phyloP scores from a whole-genome alignment of 2,888 invertebrate genomes.

The Meghimatium bilineatum region DNA sequence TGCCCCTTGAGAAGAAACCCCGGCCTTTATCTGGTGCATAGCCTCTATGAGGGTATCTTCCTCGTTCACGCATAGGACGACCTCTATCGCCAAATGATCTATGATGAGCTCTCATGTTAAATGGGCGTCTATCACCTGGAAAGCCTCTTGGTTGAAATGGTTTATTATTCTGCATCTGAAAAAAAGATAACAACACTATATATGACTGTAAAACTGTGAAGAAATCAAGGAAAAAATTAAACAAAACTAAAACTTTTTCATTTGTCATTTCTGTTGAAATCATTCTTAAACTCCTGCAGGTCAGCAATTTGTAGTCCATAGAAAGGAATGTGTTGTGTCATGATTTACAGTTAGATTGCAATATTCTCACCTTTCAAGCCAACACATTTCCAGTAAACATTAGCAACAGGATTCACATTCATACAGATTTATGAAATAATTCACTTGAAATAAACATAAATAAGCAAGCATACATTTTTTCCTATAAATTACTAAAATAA shows the following conservation, averaged over 20 bases:
- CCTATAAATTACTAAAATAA: no score
- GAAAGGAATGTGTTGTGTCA: no score
- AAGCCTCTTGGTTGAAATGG: constrained; percentile 25
- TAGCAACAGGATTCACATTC: no score
- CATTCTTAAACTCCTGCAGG: no score
- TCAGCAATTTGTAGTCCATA: no score
- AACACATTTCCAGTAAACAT: no score
- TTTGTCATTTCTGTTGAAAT: no score
- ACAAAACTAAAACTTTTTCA: background rate
- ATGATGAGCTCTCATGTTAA: constrained; percentile 26
- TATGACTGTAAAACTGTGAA: background rate
- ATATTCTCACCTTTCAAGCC: no score
- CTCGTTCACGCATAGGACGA: constrained; percentile 41
- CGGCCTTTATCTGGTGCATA: constrained; percentile 29
- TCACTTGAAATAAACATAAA: no score
- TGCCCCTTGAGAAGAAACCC: constrained; percentile 26
- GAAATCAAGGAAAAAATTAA: background rate
- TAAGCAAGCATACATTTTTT: no score
- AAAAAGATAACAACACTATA: background rate
- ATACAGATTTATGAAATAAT: no score
- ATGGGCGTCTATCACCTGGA: constrained; percentile 21
- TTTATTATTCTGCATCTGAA: background rate
- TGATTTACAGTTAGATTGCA: no score
- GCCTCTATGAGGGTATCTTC: constrained; percentile 33
- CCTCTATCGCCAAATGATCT: constrained; percentile 48